phyloP scores from a whole-genome alignment of 2,113 vertebrate species.

The Chaetodon trifascialis region DNA sequence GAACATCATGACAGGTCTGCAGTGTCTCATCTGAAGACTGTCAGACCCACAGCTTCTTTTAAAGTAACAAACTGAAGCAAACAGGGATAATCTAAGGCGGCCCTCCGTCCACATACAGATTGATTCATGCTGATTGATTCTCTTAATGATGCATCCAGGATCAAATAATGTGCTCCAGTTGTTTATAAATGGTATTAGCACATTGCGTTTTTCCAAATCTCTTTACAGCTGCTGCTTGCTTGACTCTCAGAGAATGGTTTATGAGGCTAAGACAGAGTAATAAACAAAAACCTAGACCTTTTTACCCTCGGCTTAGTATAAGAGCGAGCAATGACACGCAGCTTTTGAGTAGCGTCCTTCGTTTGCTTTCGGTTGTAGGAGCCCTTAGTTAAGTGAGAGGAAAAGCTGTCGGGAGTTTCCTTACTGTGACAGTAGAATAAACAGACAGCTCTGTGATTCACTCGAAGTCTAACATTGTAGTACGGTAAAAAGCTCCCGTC shows the following conservation, averaged over 20 bases:
- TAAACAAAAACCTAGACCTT: conserved; percentile 14
- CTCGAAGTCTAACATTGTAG: conserved; percentile 23
- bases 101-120: neutral
- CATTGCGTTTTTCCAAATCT: conserved; percentile 13
- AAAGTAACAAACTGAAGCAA: conserved; percentile 17
- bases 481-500: conserved; percentile 50
- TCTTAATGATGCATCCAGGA: neutral
- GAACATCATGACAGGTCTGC: neutral
- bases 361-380: neutral
- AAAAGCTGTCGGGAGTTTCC: conserved; percentile 45
- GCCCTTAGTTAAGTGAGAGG: conserved; percentile 35
- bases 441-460: conserved; percentile 48
- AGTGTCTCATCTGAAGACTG: neutral
- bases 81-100: neutral
- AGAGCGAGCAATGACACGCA: neutral
- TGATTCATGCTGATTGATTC: neutral
- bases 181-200: neutral
- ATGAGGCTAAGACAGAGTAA: neutral
- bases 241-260: neutral
- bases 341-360: neutral
- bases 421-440: conserved; percentile 52
- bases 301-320: neutral
- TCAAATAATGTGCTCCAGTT: neutral
- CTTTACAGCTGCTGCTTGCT: conserved; percentile 25
- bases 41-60: conserved; percentile 1